A percentile compares a stretch with the other conserved stretches of the same genome.
Evolutionary conservation across 1,140 invertebrate genomes (phyloP).

Genomic region (Sminthurides bifidus): DNA sequence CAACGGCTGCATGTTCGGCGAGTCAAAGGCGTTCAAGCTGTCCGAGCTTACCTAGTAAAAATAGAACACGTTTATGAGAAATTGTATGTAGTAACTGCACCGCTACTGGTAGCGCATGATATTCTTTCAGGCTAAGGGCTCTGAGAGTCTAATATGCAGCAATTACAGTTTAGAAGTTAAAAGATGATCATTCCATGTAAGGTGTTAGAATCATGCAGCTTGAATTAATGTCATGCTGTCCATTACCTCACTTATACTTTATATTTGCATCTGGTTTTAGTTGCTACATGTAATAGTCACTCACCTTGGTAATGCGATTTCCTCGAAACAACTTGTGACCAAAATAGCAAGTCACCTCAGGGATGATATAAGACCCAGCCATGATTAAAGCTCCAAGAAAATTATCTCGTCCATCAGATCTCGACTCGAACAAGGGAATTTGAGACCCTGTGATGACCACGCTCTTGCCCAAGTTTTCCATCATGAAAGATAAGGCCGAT

Average conservation of each 20-base stretch:
- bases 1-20: slow-evolving; percentile 75
- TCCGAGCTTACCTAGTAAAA: slow-evolving; percentile 42
- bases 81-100: too few relatives aligned
- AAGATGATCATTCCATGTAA: too few relatives aligned
- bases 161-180: too few relatives aligned
- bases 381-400: slow-evolving; percentile 80
- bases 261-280: too few relatives aligned
- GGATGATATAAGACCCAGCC: slow-evolving; percentile 80
- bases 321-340: slow-evolving; percentile 77
- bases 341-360: slow-evolving; percentile 89
- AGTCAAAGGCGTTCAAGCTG: slow-evolving; percentile 76
- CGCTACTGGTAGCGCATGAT: too few relatives aligned
- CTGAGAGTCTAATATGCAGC: too few relatives aligned
- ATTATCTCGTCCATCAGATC: slow-evolving; percentile 70
- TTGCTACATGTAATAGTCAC: neutral
- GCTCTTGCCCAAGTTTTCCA: slow-evolving; percentile 87
- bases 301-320: slow-evolving; percentile 77
- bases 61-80: too few relatives aligned
- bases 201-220: too few relatives aligned
- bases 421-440: slow-evolving; percentile 81
- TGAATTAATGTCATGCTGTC: too few relatives aligned
- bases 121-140: too few relatives aligned
- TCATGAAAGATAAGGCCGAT: slow-evolving; percentile 88
- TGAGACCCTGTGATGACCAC: slow-evolving; percentile 90
- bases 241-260: too few relatives aligned